Evolutionary conservation across 2,888 invertebrate genomes (phyloP).

Genomic region (Conchocele bisecta): DNA sequence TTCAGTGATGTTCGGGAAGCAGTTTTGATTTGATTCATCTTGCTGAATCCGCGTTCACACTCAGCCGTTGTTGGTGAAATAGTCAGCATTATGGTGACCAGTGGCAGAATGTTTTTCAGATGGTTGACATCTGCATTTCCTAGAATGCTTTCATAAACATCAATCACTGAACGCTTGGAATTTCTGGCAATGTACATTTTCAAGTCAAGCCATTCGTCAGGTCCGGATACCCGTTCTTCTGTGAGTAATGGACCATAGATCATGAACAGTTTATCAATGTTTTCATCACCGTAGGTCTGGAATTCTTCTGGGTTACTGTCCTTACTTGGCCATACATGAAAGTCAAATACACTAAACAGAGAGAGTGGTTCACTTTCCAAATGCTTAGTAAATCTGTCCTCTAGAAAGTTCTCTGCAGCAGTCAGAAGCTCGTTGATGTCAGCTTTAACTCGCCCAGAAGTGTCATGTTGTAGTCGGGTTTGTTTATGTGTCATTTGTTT

Average conservation of each 20-base stretch:
- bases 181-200: slow-evolving; percentile 8
- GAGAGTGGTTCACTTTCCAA: slow-evolving; percentile 16
- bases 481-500: not conserved
- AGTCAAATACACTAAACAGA: slow-evolving; percentile 20
- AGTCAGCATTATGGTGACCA: slow-evolving; percentile 1
- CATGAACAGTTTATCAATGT: no score
- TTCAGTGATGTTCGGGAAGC: no score
- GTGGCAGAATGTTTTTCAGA: slow-evolving; percentile 1
- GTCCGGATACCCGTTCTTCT: no score
- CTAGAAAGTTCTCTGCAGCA: slow-evolving; percentile 15
- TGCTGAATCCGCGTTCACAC: slow-evolving; percentile 5
- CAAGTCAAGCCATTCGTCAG: not conserved
- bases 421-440: slow-evolving; percentile 11
- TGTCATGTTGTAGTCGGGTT: not conserved
- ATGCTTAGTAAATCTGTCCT: slow-evolving; percentile 31
- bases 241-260: no score
- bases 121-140: not conserved
- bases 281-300: no score
- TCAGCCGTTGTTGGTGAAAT: slow-evolving; percentile 9
- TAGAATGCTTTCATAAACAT: slow-evolving; percentile 1
- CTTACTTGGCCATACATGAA: slow-evolving; percentile 15
- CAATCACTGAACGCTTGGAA: not conserved
- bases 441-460: not conserved
- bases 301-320: no score
- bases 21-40: no score